Evolutionary conservation across 2,113 vertebrate genomes (phyloP).

Genomic region (Myocastor coypus): DNA sequence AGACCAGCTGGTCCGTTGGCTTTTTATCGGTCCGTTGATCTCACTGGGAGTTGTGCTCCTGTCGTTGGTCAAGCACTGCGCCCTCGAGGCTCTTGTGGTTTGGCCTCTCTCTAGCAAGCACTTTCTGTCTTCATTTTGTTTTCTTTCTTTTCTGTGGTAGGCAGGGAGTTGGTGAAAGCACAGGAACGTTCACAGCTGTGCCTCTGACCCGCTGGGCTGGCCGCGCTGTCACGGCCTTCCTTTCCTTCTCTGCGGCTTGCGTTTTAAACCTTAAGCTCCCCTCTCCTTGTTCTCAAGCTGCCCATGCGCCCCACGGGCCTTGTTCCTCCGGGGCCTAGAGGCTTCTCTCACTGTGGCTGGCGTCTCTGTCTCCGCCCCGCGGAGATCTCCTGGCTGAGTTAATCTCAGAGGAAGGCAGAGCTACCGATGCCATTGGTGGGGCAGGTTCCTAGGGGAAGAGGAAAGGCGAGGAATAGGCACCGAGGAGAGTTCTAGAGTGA

Average conservation of each 20-base stretch:
- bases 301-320: neutral
- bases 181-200: too few species aligned
- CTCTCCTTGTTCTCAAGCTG: neutral
- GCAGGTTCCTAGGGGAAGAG: neutral
- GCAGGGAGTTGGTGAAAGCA: neutral
- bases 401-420: neutral
- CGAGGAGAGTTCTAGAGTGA: neutral
- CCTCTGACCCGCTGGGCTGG: neutral
- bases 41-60: neutral
- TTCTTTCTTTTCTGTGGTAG: neutral
- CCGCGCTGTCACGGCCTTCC: neutral
- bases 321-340: neutral
- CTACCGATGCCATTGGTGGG: neutral
- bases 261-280: neutral
- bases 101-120: neutral
- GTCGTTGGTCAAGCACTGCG: rapidly evolving
- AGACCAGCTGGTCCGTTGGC: neutral
- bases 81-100: neutral
- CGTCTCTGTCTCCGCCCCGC: neutral
- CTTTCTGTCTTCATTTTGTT: neutral
- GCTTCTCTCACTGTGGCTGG: neutral
- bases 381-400: neutral
- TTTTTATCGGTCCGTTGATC: neutral
- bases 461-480: neutral
- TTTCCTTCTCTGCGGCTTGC: neutral